Evolutionary conservation across 2,113 vertebrate species (phyloP).

Genomic region (Antechinus stuartii): DNA sequence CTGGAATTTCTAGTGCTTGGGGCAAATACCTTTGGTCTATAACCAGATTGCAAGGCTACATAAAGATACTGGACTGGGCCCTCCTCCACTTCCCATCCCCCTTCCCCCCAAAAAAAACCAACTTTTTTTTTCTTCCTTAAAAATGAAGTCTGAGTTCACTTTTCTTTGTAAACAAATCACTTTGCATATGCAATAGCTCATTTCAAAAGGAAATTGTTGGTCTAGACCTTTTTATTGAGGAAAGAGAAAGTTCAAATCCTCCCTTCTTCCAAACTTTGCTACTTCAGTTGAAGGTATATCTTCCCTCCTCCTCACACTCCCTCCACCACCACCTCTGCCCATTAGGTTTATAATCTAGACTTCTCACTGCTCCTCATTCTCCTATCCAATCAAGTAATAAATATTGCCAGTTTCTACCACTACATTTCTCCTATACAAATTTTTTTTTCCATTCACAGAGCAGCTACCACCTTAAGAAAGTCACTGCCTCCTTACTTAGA

Average conservation of each 20-base stretch:
- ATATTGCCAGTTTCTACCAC: not conserved
- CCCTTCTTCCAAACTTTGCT: not conserved
- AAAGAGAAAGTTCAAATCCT: not conserved
- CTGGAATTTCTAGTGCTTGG: too few species aligned
- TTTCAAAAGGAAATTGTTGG: not conserved
- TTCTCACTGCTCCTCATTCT: not conserved
- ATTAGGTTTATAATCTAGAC: not conserved
- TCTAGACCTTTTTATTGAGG: not conserved
- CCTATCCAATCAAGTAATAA: not conserved
- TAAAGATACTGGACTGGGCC: not conserved
- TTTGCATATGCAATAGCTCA: not conserved
- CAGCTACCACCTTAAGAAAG: not conserved
- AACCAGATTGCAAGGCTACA: not conserved
- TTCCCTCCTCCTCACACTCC: too few species aligned
- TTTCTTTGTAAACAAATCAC: not conserved
- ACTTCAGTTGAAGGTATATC: not conserved
- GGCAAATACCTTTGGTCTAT: not conserved
- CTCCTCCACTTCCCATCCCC: too few species aligned
- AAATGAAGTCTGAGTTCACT: not conserved
- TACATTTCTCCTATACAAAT: not conserved
- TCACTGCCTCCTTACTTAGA: not conserved
- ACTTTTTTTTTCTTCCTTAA: not conserved
- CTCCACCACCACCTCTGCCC: too few species aligned
- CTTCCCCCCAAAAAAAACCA: not conserved
- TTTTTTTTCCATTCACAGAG: not conserved